These are phyloP conservation scores for Drosophila multiciliata DNA, from an alignment of 2,888 invertebrate species.

Conservation along the genomic window DNA sequence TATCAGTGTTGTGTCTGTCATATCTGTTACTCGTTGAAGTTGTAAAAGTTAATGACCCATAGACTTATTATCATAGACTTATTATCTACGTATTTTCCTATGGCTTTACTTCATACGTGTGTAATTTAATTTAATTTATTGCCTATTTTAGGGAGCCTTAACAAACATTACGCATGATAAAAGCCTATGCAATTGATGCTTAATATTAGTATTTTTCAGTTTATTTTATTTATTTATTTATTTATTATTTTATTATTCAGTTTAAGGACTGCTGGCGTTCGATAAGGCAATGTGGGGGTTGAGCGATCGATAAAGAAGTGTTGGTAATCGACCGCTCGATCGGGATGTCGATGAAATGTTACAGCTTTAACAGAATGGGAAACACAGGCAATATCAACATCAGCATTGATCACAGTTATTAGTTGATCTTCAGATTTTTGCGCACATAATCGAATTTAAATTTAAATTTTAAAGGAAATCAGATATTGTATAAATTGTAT, in stretches of 20 bases:
- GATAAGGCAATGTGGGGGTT: too few species aligned
- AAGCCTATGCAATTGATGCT: background rate
- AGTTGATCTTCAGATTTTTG: too few species aligned
- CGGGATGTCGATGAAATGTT: background rate
- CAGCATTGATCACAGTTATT: too few species aligned
- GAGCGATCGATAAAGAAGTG: too few species aligned
- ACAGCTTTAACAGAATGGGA: too few species aligned
- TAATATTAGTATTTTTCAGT: background rate
- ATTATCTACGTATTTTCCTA: conserved; percentile 15
- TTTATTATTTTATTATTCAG: too few species aligned
- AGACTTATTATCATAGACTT: conserved; percentile 33
- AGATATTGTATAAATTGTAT: too few species aligned
- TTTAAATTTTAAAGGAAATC: too few species aligned
- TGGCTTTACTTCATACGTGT: background rate
- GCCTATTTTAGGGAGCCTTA: conserved; percentile 13
- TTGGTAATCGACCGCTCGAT: background rate
- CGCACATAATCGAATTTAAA: too few species aligned
- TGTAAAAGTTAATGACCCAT: conserved; percentile 39
- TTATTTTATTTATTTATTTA: too few species aligned
- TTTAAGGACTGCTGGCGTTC: background rate
- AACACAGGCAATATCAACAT: too few species aligned
- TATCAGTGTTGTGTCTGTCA: conserved; percentile 44
- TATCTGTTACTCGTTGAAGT: conserved; percentile 40
- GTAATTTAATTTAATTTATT: background rate
- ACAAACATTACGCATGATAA: background rate